These are phyloP conservation scores for Portevinia maculata DNA, from an alignment of 2,888 invertebrate species.

Conservation along the genomic window DNA sequence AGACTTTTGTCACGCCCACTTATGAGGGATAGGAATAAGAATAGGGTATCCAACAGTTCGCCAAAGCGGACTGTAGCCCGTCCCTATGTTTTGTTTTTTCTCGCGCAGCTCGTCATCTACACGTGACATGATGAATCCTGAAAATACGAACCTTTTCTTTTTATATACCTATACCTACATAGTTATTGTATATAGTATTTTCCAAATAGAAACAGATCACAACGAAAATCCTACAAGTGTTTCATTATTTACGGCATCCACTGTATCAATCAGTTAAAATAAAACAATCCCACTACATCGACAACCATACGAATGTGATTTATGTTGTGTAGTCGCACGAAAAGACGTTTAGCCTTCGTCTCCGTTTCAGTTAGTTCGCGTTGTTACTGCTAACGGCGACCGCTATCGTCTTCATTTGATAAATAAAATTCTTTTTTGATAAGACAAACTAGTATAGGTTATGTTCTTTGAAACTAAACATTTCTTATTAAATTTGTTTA, in stretches of 20 bases:
- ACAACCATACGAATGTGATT: conserved; percentile 17
- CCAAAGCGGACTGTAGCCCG: too few species aligned
- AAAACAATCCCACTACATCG: conserved; percentile 51
- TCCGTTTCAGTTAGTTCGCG: conserved; percentile 71
- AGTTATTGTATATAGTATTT: background rate
- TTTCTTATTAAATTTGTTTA: conserved; percentile 24
- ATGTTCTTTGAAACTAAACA: conserved; percentile 14
- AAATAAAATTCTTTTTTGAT: conserved; percentile 61
- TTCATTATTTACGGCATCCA: conserved; percentile 37
- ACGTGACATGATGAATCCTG: too few species aligned
- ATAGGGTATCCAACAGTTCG: too few species aligned
- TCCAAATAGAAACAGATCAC: background rate
- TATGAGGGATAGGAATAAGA: too few species aligned
- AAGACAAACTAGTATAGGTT: conserved; percentile 53
- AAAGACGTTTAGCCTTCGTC: conserved; percentile 69
- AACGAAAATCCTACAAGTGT: background rate
- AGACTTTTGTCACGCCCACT: too few species aligned
- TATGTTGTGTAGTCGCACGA: conserved; percentile 33
- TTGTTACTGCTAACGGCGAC: conserved; percentile 71
- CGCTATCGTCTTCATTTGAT: conserved; percentile 55
- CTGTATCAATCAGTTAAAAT: conserved; percentile 50
- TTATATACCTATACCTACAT: background rate
- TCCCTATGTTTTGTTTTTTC: too few species aligned
- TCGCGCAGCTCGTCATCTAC: too few species aligned
- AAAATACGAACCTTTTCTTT: too few species aligned